Percentiles rank a stretch among this genome's conserved stretches.
Conservation (phyloP, 2,888 invertebrate genomes). For the Tipula unca region DNA sequence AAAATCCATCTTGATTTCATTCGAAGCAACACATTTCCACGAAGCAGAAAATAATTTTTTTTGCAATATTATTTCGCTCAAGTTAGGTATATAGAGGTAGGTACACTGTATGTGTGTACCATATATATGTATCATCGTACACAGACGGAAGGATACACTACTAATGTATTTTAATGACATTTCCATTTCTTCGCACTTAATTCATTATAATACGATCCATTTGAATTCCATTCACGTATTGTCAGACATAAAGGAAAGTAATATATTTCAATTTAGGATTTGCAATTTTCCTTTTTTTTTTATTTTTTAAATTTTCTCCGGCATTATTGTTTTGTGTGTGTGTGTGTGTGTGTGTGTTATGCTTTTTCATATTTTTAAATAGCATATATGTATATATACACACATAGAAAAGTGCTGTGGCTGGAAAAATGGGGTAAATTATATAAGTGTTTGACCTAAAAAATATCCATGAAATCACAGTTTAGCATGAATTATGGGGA, state of each 20-base stretch:
- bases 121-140: neutral
- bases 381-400: neutral
- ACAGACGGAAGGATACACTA: neutral
- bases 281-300: too few species aligned
- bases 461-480: neutral
- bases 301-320: too few species aligned
- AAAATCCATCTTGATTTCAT: neutral
- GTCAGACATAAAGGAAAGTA: neutral
- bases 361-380: constrained; percentile 2
- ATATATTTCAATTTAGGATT: neutral
- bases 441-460: neutral
- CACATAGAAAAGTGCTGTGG: neutral
- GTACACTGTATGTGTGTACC: neutral
- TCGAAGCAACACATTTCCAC: neutral
- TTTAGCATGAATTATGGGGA: neutral
- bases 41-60: neutral
- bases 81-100: neutral
- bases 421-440: neutral
- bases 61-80: neutral
- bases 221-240: neutral
- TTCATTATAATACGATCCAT: constrained; percentile 8
- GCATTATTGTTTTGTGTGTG: neutral
- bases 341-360: neutral
- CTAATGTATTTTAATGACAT: neutral
- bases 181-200: neutral